Conservation (phyloP, 2,797 vertebrate genomes). For the Intellagama lesueurii region DNA sequence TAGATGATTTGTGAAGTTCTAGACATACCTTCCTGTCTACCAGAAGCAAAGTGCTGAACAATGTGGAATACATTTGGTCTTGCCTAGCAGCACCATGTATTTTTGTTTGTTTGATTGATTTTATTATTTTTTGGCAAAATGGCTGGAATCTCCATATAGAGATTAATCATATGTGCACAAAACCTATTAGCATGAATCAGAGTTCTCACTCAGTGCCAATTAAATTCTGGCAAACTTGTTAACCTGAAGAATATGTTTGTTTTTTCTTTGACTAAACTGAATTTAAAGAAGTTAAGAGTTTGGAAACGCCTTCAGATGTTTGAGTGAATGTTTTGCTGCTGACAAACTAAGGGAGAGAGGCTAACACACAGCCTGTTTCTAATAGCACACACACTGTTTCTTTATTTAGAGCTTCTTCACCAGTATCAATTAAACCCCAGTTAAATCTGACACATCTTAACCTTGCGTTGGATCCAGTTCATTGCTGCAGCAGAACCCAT, state of each 20-base stretch:
- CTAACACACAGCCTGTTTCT: slow-evolving; percentile 76
- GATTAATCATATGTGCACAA: slow-evolving; percentile 33
- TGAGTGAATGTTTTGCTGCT: slow-evolving; percentile 70
- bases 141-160: slow-evolving; percentile 30
- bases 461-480: slow-evolving; percentile 88
- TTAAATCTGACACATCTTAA: slow-evolving; percentile 92
- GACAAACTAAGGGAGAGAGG: slow-evolving; percentile 71
- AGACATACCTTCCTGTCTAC: background rate
- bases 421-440: slow-evolving; percentile 93
- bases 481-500: slow-evolving; percentile 90
- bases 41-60: background rate
- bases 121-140: slow-evolving; percentile 44
- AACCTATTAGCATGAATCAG: background rate
- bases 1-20: background rate
- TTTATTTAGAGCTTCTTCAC: slow-evolving; percentile 87
- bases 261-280: background rate
- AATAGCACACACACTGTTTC: slow-evolving; percentile 79
- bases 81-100: background rate
- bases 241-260: slow-evolving; percentile 41
- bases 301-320: slow-evolving; percentile 75
- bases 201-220: slow-evolving; percentile 38
- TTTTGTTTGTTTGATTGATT: slow-evolving; percentile 22
- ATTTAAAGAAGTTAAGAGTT: slow-evolving; percentile 61
- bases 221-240: slow-evolving; percentile 58
- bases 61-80: background rate